Evolutionary conservation across 1,140 invertebrate species (phyloP).

Genomic region (Carposina sasakii): DNA sequence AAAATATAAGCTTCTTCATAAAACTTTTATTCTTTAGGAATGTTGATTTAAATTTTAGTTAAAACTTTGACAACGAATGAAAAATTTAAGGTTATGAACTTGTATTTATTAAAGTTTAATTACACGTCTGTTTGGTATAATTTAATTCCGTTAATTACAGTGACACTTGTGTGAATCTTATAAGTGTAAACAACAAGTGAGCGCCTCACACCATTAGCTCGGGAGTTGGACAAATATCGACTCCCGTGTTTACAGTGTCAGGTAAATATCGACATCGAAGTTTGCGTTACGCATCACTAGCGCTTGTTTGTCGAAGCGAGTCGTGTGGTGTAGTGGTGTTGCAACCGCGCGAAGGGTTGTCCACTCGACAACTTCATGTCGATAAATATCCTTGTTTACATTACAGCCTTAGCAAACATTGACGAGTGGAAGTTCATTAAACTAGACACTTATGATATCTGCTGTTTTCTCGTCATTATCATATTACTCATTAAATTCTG

Average conservation of each 20-base stretch:
- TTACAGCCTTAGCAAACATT: conserved; percentile 61
- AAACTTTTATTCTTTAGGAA: too few relatives aligned
- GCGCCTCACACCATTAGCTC: conserved; percentile 59
- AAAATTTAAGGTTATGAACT: too few relatives aligned
- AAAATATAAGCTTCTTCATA: neutral
- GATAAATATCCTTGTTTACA: conserved; percentile 63
- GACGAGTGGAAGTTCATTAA: conserved; percentile 47
- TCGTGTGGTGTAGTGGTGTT: neutral
- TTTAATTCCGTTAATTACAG: conserved; percentile 48
- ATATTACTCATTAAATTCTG: neutral
- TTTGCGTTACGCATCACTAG: conserved; percentile 72
- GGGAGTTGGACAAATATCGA: conserved; percentile 61
- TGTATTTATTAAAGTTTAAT: too few relatives aligned
- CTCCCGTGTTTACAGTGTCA: conserved; percentile 59
- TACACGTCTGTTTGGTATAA: conserved; percentile 17
- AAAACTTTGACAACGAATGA: too few relatives aligned
- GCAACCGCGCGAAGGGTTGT: conserved; percentile 58
- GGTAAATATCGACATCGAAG: conserved; percentile 65
- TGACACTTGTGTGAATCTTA: conserved; percentile 55
- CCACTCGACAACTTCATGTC: conserved; percentile 55
- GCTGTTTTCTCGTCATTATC: neutral
- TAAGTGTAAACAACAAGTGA: conserved; percentile 42
- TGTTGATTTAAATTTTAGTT: too few relatives aligned
- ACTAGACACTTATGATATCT: conserved; percentile 28
- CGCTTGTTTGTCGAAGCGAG: conserved; percentile 51